phyloP scores from a whole-genome alignment of 2,797 vertebrate genomes.

The Sebastes steindachneri region DNA sequence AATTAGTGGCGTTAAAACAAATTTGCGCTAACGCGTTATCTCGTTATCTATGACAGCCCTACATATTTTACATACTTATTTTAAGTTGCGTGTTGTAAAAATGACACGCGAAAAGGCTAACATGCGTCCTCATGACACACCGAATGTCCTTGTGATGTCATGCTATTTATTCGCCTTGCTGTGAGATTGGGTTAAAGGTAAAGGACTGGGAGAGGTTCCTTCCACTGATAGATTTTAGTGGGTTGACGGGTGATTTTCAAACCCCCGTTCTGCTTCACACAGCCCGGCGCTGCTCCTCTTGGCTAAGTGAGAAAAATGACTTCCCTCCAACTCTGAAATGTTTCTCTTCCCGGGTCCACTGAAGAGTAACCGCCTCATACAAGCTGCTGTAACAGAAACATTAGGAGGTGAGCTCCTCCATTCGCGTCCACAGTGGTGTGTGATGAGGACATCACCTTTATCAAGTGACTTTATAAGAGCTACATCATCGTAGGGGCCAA shows the following conservation, averaged over 20 bases:
- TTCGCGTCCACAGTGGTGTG: not conserved
- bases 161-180: no score
- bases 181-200: no score
- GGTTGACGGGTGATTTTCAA: slow-evolving; percentile 5
- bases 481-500: not conserved
- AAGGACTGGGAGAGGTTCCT: not conserved
- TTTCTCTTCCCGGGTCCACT: slow-evolving; percentile 28
- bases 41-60: no score
- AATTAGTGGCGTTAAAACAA: no score
- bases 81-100: no score
- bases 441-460: not conserved
- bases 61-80: no score
- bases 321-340: slow-evolving; percentile 7
- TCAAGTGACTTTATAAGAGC: not conserved
- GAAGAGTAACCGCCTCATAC: slow-evolving; percentile 16
- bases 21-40: no score
- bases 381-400: slow-evolving; percentile 3
- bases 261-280: not conserved
- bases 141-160: no score
- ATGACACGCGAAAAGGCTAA: no score
- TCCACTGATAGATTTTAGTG: not conserved
- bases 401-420: not conserved
- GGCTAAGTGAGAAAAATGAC: slow-evolving; percentile 33
- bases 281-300: not conserved
- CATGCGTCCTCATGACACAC: no score